Conservation (phyloP, 2,888 invertebrate genomes). For the Iselma pallidipennis region DNA sequence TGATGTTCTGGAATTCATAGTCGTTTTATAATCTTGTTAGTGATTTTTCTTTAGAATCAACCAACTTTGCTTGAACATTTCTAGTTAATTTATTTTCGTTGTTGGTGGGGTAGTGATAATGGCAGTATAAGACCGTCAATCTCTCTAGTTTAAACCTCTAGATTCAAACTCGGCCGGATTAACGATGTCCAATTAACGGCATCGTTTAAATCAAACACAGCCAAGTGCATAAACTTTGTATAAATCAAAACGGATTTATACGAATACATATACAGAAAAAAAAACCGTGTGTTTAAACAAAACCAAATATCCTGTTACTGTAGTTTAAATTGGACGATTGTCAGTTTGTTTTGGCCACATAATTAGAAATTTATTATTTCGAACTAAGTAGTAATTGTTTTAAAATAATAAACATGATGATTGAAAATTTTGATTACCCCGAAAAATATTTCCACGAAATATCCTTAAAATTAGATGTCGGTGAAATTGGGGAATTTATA, state of each 20-base stretch:
- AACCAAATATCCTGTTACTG: background rate
- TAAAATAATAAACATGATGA: background rate
- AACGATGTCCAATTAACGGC: background rate
- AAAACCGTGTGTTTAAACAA: too few species aligned
- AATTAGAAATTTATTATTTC: background rate
- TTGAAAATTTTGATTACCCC: background rate
- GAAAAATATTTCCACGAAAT: background rate
- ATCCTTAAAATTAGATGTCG: background rate
- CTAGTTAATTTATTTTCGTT: background rate
- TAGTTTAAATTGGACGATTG: background rate
- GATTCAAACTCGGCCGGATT: background rate
- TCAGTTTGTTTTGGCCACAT: background rate
- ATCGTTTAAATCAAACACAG: background rate
- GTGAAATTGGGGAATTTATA: background rate
- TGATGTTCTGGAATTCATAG: too few species aligned
- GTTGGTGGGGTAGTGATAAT: background rate
- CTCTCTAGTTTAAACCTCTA: background rate
- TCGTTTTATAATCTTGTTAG: too few species aligned
- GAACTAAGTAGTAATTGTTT: background rate
- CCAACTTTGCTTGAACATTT: background rate
- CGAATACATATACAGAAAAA: too few species aligned
- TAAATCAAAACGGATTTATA: background rate
- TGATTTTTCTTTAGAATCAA: background rate
- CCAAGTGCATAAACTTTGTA: background rate
- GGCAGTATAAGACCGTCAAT: background rate